These are phyloP conservation scores for Sebastes alutus DNA, from an alignment of 2,797 vertebrate species.

Conservation along the genomic window DNA sequence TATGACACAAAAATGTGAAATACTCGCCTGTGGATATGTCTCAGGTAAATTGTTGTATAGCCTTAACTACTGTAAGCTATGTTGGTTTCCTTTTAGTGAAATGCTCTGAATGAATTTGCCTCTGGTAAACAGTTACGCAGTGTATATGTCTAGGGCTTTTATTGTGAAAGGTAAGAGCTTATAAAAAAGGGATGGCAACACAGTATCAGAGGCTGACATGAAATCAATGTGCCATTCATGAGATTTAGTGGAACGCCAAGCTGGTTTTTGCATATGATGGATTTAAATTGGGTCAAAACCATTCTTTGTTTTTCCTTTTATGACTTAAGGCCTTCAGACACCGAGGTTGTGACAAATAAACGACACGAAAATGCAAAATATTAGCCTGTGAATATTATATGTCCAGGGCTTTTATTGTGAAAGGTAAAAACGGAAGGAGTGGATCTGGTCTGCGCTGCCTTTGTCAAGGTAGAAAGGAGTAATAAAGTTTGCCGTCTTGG, in stretches of 20 bases:
- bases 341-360: background rate
- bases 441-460: background rate
- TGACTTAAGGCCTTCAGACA: background rate
- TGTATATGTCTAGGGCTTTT: too few relatives aligned
- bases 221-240: background rate
- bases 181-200: background rate
- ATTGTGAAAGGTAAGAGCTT: background rate
- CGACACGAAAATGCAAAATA: background rate
- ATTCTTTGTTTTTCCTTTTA: background rate
- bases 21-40: accelerated
- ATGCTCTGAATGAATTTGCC: too few relatives aligned
- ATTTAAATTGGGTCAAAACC: background rate
- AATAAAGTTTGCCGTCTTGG: background rate
- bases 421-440: background rate
- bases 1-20: too few relatives aligned
- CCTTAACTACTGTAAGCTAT: background rate
- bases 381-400: background rate
- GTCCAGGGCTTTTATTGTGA: background rate
- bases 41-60: too few relatives aligned
- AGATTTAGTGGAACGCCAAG: background rate
- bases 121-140: too few relatives aligned
- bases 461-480: background rate
- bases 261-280: background rate
- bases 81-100: background rate
- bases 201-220: background rate